Percentiles rank a stretch among this genome's conserved stretches.
Evolutionary conservation across 2,888 invertebrate genomes (phyloP).

Genomic region (Acanthosepion pharaonis): DNA sequence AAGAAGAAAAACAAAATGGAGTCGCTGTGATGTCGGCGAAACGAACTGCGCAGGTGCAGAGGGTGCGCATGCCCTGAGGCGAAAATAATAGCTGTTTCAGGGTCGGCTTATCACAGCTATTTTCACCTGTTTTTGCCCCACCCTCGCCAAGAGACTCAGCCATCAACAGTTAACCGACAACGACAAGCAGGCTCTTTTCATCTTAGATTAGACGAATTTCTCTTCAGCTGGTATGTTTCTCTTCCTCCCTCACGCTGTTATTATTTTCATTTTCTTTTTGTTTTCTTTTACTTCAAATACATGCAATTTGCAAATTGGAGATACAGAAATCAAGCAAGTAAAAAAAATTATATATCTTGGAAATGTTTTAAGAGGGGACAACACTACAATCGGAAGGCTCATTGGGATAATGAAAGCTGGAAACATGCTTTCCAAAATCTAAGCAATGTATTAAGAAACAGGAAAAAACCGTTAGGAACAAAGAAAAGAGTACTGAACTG

Average conservation of each 20-base stretch:
- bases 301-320: too few relatives aligned
- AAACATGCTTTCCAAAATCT: too few relatives aligned
- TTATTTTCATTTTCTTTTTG: neutral
- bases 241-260: neutral
- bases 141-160: neutral
- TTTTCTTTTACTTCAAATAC: neutral
- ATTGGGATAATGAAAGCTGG: too few relatives aligned
- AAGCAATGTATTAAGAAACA: too few relatives aligned
- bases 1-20: neutral
- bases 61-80: constrained; percentile 6
- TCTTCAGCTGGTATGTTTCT: neutral
- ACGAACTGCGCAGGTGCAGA: neutral
- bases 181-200: constrained; percentile 12
- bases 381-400: too few relatives aligned
- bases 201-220: neutral
- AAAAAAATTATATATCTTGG: too few relatives aligned
- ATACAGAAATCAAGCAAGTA: too few relatives aligned
- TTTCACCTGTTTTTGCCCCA: constrained; percentile 33
- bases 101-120: constrained; percentile 33
- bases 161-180: neutral
- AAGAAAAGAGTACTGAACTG: too few relatives aligned
- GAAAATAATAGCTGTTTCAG: neutral
- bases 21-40: neutral
- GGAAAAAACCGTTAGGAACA: too few relatives aligned
- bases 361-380: too few relatives aligned